These are phyloP conservation scores for Ceratotherium simum DNA, from an alignment of 2,113 vertebrate genomes.

Conservation along the genomic window DNA sequence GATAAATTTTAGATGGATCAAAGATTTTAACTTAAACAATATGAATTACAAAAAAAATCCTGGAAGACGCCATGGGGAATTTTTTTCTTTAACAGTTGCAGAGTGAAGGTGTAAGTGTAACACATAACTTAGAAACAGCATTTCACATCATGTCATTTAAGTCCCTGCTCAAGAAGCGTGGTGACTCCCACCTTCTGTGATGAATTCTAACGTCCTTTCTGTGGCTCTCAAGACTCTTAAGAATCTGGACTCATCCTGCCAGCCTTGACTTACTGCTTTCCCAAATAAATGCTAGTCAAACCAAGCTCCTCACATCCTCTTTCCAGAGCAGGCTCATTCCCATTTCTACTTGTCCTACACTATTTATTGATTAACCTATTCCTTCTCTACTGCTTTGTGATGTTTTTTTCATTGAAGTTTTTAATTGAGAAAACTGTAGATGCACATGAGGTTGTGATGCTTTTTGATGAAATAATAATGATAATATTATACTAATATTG, in stretches of 20 bases:
- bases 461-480: background rate
- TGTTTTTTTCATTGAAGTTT: background rate
- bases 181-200: background rate
- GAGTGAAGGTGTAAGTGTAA: background rate
- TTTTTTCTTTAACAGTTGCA: background rate
- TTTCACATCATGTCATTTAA: background rate
- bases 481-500: background rate
- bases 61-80: background rate
- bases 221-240: background rate
- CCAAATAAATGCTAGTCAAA: background rate
- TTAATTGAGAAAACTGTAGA: background rate
- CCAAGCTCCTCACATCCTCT: background rate
- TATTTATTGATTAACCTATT: background rate
- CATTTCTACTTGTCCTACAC: background rate
- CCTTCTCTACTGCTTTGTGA: background rate
- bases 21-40: conserved; percentile 40
- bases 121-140: background rate
- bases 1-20: background rate
- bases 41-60: background rate
- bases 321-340: background rate
- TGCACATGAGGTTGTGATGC: background rate
- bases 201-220: background rate
- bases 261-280: background rate
- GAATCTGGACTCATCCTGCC: background rate
- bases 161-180: background rate